Conservation (phyloP, 2,888 invertebrate genomes). For the Cosmopolites sordidus region DNA sequence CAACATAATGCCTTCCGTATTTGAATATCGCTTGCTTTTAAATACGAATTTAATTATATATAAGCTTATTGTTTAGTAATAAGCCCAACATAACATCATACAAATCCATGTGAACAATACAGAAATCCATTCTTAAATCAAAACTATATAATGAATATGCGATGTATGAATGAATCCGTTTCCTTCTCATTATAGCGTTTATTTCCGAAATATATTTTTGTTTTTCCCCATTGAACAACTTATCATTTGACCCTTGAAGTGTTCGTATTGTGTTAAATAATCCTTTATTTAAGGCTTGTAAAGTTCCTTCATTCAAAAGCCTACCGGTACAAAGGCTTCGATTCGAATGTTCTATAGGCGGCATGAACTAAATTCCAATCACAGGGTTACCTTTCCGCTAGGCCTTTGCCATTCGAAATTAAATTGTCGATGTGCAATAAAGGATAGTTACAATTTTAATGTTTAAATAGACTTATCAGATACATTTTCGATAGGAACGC, state of each 20-base stretch:
- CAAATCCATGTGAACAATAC: too few relatives aligned
- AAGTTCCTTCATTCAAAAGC: slow-evolving; percentile 2
- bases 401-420: not conserved
- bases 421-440: too few relatives aligned
- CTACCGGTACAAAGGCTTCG: not conserved
- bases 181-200: not conserved
- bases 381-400: not conserved
- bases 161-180: too few relatives aligned
- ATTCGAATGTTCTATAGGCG: not conserved
- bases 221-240: not conserved
- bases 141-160: too few relatives aligned
- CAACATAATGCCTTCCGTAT: too few relatives aligned
- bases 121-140: too few relatives aligned
- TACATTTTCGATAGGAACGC: too few relatives aligned
- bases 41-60: not conserved
- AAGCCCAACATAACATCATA: too few relatives aligned
- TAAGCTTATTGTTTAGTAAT: not conserved
- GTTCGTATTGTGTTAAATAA: slow-evolving; percentile 16
- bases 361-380: slow-evolving; percentile 1
- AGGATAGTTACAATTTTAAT: too few relatives aligned
- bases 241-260: slow-evolving; percentile 7
- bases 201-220: not conserved
- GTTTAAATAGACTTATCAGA: too few relatives aligned
- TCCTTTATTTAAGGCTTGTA: slow-evolving; percentile 14
- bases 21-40: not conserved